Evolutionary conservation across 2,797 vertebrate species (phyloP), one percentile per base, ranked within the genome.

Genomic region (Cynopterus sphinx): DNA sequence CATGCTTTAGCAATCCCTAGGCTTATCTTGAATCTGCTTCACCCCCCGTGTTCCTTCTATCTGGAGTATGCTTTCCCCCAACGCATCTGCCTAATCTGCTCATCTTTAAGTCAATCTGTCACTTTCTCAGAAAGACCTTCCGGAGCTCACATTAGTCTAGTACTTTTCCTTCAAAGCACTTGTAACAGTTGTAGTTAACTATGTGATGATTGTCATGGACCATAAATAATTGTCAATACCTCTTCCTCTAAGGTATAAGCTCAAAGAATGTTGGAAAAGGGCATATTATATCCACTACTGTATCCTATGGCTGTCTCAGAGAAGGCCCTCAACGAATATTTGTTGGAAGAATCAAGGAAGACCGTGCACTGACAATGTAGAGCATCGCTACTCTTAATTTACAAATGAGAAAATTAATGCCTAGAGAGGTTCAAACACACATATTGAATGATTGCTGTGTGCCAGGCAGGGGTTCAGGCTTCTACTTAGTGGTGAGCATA

Each of bases 121-220:
- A 4, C 79, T 92, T 90, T n/a, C 49, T 59, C 8, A 79, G 82
- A 46, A 87, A 53, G 36, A 68, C 31, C 61, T 77, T 73, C 17
- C 33, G 2, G 31, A 57, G 51, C 2, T 7, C 9, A 15, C 41
- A n/a, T 24, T 0, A 5, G 39, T 46, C 15, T n/a, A n/a, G 31
- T 51, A 49, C 15, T 57, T 93, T 75, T 75, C 89, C 53, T 93
- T 75, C 73, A 83, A 67, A 63, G 19, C 21, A 31, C 85, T 81
- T 70, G 12, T 49, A 83, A 79, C 5, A 5, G 9, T 5, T 71
- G 79, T 39, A 24, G 49, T 51, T 39, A 26, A 87, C 70, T 53
- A 33, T 16, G 28, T 65, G 31, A 7, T 77, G 21, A 46, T 57
- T 51, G 24, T 55, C 33, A 53, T 43, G 67, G 15, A 41, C 53